phyloP scores from a whole-genome alignment of 2,113 vertebrate genomes.

The Castor canadensis region DNA sequence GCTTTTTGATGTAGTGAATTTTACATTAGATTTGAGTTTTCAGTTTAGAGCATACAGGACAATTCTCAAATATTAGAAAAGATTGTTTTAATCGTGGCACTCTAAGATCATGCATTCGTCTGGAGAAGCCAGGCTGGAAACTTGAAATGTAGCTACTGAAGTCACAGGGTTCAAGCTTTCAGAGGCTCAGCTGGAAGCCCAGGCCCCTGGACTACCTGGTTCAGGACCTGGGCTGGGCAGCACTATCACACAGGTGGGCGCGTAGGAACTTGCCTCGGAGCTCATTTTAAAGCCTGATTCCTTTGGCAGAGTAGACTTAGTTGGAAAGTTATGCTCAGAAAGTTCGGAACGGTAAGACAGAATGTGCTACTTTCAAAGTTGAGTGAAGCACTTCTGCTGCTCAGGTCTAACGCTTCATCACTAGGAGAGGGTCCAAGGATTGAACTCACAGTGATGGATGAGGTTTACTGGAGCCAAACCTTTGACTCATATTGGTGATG shows the following conservation, averaged over 20 bases:
- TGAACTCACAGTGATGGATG: background rate
- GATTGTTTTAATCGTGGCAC: background rate
- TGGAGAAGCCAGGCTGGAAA: background rate
- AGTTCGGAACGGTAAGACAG: background rate
- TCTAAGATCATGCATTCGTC: background rate
- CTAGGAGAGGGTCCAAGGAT: background rate
- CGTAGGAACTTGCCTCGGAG: background rate
- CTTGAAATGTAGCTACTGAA: constrained; percentile 3
- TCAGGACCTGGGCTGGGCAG: background rate
- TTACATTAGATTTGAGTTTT: background rate
- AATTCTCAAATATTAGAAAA: background rate
- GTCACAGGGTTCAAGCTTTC: background rate
- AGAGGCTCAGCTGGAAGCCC: background rate
- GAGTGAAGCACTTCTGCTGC: background rate
- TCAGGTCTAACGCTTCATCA: background rate
- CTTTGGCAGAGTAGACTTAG: background rate
- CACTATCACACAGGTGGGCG: background rate
- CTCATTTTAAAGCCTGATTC: background rate
- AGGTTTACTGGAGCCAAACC: background rate
- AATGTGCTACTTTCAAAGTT: background rate
- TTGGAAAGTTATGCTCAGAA: background rate
- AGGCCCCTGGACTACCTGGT: background rate
- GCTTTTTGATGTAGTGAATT: background rate
- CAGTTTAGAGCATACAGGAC: too few relatives aligned
- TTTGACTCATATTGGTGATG: background rate